Base-by-base conservation (phyloP, 2,113 vertebrate genomes). In the Salminus brasiliensis region DNA sequence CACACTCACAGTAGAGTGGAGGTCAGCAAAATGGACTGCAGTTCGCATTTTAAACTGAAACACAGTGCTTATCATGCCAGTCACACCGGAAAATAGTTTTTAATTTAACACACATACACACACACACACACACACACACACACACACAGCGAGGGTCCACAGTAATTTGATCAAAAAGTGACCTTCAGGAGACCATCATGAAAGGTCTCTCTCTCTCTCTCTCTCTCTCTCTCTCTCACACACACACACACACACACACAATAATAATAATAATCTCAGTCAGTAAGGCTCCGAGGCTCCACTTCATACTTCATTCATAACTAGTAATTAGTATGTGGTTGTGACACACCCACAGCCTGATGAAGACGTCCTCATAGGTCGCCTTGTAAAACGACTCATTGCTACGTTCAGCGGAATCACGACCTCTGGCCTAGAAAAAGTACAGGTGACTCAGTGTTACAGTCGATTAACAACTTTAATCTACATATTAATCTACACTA, bases 21-120 rank as follows among this genome's bases (percentile, higher is more conserved):
- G 76, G 82, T 84, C 85, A 81, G 62, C 69, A 63, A 53, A 8
- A 39, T 16, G 2, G 13, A 62, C 69, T 71, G 67, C 66, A 41
- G 59, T 23, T 65, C 76, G 47, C 76, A 81, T 72, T 75, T 81
- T 84, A 77, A 86, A 76, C 32, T 36, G 55, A 47, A 36, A 43
- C 21, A 47, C 49, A 5, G 69, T 80, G 47, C 49, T 86, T 84
- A 72, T 76, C 71, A 86, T 82, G 77, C 85, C 25, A n/a, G 13
- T 36, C 78, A 62, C 78, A 66, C 27, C 65, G 68, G 78, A 69
- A 68, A 59, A 79, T 57, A 62, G 76, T 79, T 83, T 81, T 80
- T 81, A 81, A 83, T 81, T 81, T 81, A 75, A 72, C 80, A 57
- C 53, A 67, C 76, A 63, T 74, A 53, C 29, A 30, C n/a, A 70